Base-by-base conservation (phyloP, 2,113 vertebrate species). In the Dendropsophus ebraccatus region DNA sequence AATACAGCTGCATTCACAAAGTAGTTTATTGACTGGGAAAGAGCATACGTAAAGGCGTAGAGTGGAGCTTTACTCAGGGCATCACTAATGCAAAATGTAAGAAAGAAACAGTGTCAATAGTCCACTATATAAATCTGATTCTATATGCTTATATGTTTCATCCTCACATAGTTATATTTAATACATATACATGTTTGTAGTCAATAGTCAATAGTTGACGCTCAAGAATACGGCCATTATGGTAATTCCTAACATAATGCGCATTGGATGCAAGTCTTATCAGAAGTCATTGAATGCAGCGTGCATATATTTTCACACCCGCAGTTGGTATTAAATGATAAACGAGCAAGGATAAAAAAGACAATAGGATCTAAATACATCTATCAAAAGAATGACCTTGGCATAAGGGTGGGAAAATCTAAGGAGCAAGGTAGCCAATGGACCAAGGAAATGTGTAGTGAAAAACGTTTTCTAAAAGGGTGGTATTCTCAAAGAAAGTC, bases 1-100 rank as follows among this genome's bases (percentile, higher is more conserved):
- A 94, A 94, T 81, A 90, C 73, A 67, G 90, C 88, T 0, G 89
- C 87, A 0, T 92, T 58, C 81, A 93, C 87, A 11, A 92, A 90
- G 72, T 86, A 88, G 37, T 89, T 65, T 47, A 84, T 84, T 70
- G 17, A 52, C 17, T 93, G 89, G 12, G 83, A 85, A 89, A 91
- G 14, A 88, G 88, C 88, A 1, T 88, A 92, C 70, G 88, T 89
- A 82, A 93, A 76, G 72, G 90, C 86, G 58, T 86, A 81, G 1
- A 90, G 19, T 30, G 87, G 87, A 56, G 88, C 87, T 88, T 92
- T 90, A 83, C 0, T 85, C n/a, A 91, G 58, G 52, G 87, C 58
- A 47, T 54, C 87, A 84, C 89, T 47, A 65, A 91, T 47, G 37
- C 14, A 28, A 45, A 76, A 83, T 45, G 30, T 56, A 30, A 37